phyloP scores from a whole-genome alignment of 1,140 invertebrate genomes.

The Drosophila sturtevanti region DNA sequence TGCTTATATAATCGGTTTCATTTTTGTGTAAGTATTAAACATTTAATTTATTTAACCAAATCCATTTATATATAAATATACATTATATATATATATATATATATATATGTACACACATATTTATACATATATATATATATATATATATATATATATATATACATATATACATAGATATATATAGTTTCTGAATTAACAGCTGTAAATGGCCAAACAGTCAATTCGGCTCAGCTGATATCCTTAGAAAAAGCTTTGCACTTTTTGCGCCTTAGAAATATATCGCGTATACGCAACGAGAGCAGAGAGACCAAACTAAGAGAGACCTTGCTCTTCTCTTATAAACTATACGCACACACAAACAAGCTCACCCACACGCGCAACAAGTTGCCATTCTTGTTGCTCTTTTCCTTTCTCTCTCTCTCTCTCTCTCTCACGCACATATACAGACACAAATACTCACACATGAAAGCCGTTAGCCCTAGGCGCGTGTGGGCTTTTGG shows the following conservation, averaged over 20 bases:
- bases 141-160: slow-evolving; percentile 41
- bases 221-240: slow-evolving; percentile 36
- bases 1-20: slow-evolving; percentile 76
- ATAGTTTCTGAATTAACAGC: slow-evolving; percentile 38
- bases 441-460: slow-evolving; percentile 9
- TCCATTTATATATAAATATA: not conserved
- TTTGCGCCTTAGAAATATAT: slow-evolving; percentile 58
- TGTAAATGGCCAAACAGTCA: slow-evolving; percentile 42
- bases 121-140: slow-evolving; percentile 34
- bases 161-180: slow-evolving; percentile 27
- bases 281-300: slow-evolving; percentile 47
- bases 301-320: slow-evolving; percentile 45
- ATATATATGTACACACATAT: slow-evolving; percentile 53
- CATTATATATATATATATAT: no score
- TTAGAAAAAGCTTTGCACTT: slow-evolving; percentile 52
- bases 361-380: slow-evolving; percentile 55
- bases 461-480: slow-evolving; percentile 38
- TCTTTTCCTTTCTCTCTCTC: slow-evolving; percentile 22
- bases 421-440: slow-evolving; percentile 26
- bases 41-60: slow-evolving; percentile 61
- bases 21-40: slow-evolving; percentile 67
- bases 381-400: slow-evolving; percentile 57
- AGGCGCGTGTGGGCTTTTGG: slow-evolving; percentile 22
- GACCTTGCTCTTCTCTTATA: slow-evolving; percentile 33
- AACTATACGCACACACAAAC: slow-evolving; percentile 14